A percentile compares a stretch with the other conserved stretches of the same genome.
Evolutionary conservation across 2,888 invertebrate species (phyloP).

Genomic region (Acleris cristana): DNA sequence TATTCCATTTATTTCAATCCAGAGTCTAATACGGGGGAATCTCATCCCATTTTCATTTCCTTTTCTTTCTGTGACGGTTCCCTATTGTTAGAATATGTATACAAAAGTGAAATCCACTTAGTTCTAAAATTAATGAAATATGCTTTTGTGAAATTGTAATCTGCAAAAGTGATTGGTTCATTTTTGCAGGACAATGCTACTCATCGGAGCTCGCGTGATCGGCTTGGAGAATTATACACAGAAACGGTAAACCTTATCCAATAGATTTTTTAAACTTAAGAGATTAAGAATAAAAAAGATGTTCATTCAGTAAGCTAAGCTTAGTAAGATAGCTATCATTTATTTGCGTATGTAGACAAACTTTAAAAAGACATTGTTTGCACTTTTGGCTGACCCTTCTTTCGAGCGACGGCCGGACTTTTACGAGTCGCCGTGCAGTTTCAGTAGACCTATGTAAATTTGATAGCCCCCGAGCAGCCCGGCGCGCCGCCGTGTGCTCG

Average conservation of each 20-base stretch:
- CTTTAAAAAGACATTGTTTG: slow-evolving; percentile 18
- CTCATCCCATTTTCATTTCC: slow-evolving; percentile 55
- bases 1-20: slow-evolving; percentile 46
- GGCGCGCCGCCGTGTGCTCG: slow-evolving; percentile 48
- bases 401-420: slow-evolving; percentile 47
- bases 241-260: too few relatives aligned
- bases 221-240: too few relatives aligned
- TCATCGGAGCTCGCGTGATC: too few relatives aligned
- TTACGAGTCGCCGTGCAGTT: slow-evolving; percentile 54
- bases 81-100: slow-evolving; percentile 53
- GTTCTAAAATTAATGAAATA: slow-evolving; percentile 47
- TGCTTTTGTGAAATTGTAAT: slow-evolving; percentile 39
- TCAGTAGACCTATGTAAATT: slow-evolving; percentile 66
- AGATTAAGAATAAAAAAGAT: too few relatives aligned
- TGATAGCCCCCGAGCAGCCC: slow-evolving; percentile 58
- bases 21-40: slow-evolving; percentile 45
- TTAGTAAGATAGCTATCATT: too few relatives aligned
- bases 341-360: background rate
- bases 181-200: slow-evolving; percentile 12
- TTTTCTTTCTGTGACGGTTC: slow-evolving; percentile 48
- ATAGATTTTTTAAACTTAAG: too few relatives aligned
- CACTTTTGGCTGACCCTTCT: slow-evolving; percentile 28
- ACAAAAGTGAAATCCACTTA: slow-evolving; percentile 49
- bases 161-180: slow-evolving; percentile 34
- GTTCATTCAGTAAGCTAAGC: too few relatives aligned